These are phyloP conservation scores for Lophotriccus pileatus DNA, from an alignment of 2,797 vertebrate genomes.

Conservation along the genomic window DNA sequence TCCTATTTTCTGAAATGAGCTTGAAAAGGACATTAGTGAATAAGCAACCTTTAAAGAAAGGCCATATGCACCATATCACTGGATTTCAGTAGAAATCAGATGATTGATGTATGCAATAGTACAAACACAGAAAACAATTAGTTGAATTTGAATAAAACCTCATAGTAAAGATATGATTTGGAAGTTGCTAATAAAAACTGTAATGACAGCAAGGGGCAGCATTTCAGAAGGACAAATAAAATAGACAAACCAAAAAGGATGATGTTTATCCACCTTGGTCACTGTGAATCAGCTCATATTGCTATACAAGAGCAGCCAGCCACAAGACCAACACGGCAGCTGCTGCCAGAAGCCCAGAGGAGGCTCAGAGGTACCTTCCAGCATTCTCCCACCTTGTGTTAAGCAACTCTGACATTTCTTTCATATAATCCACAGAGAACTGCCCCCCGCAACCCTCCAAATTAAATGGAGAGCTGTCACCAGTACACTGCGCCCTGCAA, in stretches of 20 bases:
- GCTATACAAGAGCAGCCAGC: background rate
- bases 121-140: background rate
- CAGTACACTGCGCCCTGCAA: background rate
- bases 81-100: background rate
- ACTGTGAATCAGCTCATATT: background rate
- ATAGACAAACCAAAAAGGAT: background rate
- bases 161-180: background rate
- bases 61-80: background rate
- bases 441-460: background rate
- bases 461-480: background rate
- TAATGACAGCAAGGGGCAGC: background rate
- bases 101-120: accelerated
- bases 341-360: background rate
- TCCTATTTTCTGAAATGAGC: background rate
- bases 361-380: background rate
- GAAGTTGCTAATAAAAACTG: background rate
- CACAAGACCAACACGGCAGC: background rate
- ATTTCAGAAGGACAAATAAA: background rate
- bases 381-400: background rate
- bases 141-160: background rate
- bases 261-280: background rate
- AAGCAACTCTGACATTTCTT: background rate
- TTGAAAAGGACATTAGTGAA: background rate
- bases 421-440: background rate
- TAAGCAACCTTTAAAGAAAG: background rate